These are phyloP conservation scores for Morone saxatilis DNA, from an alignment of 2,113 vertebrate genomes.

Conservation along the genomic window DNA sequence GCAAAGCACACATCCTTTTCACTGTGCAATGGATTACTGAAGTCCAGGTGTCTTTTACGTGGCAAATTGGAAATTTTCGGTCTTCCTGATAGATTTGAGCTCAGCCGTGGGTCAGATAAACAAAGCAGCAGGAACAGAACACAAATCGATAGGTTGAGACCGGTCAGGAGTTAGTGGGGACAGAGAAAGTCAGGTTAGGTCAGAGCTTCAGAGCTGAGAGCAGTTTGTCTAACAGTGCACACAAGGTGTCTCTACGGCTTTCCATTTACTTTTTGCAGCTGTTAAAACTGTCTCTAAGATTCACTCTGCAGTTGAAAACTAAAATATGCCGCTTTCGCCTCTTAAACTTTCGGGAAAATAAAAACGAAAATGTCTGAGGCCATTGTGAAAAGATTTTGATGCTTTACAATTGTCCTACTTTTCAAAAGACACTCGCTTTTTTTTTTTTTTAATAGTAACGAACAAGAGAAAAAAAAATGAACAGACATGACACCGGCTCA, in stretches of 20 bases:
- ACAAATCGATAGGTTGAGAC: conserved; percentile 53
- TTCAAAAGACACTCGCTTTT: neutral
- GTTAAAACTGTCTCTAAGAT: neutral
- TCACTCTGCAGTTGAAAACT: neutral
- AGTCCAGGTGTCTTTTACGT: neutral
- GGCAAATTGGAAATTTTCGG: conserved; percentile 8
- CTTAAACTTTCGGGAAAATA: neutral
- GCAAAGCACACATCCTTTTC: neutral
- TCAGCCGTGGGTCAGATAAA: conserved; percentile 60
- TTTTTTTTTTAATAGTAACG: neutral
- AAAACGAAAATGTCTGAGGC: conserved; percentile 2
- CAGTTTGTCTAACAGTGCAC: conserved; percentile 7
- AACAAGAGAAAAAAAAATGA: conserved; percentile 22
- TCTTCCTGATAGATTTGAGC: conserved; percentile 43
- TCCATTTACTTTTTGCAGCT: conserved; percentile 13
- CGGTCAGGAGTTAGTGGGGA: conserved; percentile 49
- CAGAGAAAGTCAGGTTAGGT: conserved; percentile 24
- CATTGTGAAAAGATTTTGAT: neutral
- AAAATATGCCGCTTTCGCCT: neutral
- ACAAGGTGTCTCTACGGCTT: neutral
- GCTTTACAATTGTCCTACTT: neutral
- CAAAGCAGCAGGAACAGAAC: conserved; percentile 55
- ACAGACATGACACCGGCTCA: conserved; percentile 7
- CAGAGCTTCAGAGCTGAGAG: conserved; percentile 34
- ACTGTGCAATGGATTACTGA: neutral